Evolutionary conservation across 2,113 vertebrate species (phyloP).

Genomic region (Abramis brama): DNA sequence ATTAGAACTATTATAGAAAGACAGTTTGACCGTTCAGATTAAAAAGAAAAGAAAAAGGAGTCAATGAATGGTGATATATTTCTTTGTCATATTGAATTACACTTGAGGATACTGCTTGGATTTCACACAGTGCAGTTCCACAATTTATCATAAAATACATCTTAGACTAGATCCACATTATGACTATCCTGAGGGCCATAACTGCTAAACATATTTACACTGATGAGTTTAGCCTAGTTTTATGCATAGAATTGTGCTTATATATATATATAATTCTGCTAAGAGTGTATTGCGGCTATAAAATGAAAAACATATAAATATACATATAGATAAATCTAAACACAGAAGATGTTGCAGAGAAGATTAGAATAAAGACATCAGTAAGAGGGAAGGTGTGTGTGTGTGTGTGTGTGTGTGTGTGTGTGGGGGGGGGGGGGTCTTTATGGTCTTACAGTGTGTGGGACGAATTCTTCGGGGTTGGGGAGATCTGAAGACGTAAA

Average conservation of each 20-base stretch:
- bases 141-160: neutral
- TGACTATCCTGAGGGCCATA: neutral
- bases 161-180: neutral
- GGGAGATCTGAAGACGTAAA: neutral
- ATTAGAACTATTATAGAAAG: neutral
- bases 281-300: neutral
- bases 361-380: neutral
- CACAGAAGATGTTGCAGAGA: neutral
- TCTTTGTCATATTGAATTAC: neutral
- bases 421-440: neutral
- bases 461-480: neutral
- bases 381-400: neutral
- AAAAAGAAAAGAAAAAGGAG: neutral
- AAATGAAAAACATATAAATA: neutral
- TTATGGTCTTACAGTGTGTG: neutral
- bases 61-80: neutral
- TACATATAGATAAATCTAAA: neutral
- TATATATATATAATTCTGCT: neutral
- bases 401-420: too few relatives aligned
- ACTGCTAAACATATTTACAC: conserved; percentile 5
- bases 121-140: neutral
- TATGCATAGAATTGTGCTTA: neutral
- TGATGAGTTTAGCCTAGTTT: neutral
- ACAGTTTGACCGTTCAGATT: neutral
- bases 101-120: neutral